Evolutionary conservation across 2,797 vertebrate species (phyloP), one percentile per base, ranked within the genome.

Genomic region (Synaphobranchus kaupii): DNA sequence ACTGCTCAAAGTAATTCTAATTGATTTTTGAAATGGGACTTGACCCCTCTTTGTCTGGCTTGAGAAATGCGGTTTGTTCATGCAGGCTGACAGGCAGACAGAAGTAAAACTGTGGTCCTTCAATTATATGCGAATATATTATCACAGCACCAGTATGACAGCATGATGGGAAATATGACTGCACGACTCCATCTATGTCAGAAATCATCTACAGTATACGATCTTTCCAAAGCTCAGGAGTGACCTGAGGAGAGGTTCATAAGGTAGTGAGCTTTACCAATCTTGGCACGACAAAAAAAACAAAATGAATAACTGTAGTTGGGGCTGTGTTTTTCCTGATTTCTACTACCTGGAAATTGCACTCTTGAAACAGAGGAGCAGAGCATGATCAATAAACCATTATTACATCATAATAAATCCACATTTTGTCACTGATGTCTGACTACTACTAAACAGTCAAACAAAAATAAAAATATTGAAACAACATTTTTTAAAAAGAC

Each of bases 331-430:
- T 73, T 78, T 78, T 80, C 76, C 76, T 80, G 76, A 80, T 80
- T 48, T 80, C 20, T 31, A 4, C 39, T 80, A 48, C 44, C 76
- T 71, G 44, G 80, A 83, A 83, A 87, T 83, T 87, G 86, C 86
- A 87, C 86, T 83, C 83, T 60, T 83, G 81, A 83, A 68, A 87
- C 25, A 8, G 78, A 87, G 44, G 58, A 87, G 44, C 34, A n/a
- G 17, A 52, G 78, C 20, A 44, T 25, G 58, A 50, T 50, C 28
- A 73, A 85, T 28, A 50, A 73, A 85, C 10, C n/a, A 20, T 84
- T 58, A 39, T 84, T 84, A 31, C 50, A 80, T 80, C 76, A 48
- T 80, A 76, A 81, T 58, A 86, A 82, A 87, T 68, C 58, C 44
- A 71, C 9, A 54, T 83, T 66, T 83, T 60, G 2, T 13, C 71